These are phyloP conservation scores for Spodoptera exigua DNA, from an alignment of 2,888 invertebrate genomes.

Conservation along the genomic window DNA sequence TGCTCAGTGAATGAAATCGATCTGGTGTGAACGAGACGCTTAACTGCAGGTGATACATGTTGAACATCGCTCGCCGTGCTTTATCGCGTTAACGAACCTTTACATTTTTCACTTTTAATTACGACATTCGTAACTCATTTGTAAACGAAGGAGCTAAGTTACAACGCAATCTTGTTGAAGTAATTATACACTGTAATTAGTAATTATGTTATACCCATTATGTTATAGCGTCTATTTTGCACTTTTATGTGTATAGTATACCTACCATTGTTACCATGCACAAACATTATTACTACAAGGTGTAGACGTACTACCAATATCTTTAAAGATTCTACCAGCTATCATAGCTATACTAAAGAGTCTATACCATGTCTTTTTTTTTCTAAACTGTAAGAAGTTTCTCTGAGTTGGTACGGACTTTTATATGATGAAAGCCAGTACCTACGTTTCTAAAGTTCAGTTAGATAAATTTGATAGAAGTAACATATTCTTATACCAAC, in stretches of 20 bases:
- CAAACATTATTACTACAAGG: too few species aligned
- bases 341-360: too few species aligned
- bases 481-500: slow-evolving; percentile 9
- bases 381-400: too few species aligned
- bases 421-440: too few species aligned
- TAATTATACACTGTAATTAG: slow-evolving; percentile 36
- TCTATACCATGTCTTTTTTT: too few species aligned
- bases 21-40: slow-evolving; percentile 36
- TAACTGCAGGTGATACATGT: slow-evolving; percentile 39
- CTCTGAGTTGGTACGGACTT: too few species aligned
- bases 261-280: too few species aligned
- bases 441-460: neutral
- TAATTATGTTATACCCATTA: slow-evolving; percentile 16
- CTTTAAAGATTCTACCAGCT: too few species aligned
- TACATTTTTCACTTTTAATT: slow-evolving; percentile 42
- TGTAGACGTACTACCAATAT: too few species aligned
- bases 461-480: slow-evolving; percentile 7
- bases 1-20: slow-evolving; percentile 50
- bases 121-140: slow-evolving; percentile 26
- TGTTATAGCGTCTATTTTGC: slow-evolving; percentile 4
- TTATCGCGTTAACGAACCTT: slow-evolving; percentile 45
- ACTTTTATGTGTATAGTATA: slow-evolving; percentile 21
- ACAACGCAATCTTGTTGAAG: slow-evolving; percentile 36
- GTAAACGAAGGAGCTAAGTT: slow-evolving; percentile 29
- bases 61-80: slow-evolving; percentile 34